phyloP scores from a whole-genome alignment of 2,113 vertebrate genomes.

The Charina bottae region DNA sequence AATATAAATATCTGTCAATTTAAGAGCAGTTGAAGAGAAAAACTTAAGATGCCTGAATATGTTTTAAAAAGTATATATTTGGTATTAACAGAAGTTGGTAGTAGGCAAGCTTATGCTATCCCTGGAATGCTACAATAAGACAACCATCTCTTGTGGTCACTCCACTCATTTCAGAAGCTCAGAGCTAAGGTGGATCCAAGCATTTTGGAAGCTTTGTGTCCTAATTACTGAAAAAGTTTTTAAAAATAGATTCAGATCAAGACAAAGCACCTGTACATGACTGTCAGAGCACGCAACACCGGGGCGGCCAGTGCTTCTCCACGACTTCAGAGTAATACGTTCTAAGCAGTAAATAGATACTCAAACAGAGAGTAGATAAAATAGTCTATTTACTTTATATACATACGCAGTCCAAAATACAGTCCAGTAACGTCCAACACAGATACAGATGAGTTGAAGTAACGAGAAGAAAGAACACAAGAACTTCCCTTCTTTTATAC shows the following conservation, averaged over 20 bases:
- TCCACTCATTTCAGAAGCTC: background rate
- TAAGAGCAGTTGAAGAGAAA: background rate
- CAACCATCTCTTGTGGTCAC: background rate
- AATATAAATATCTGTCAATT: background rate
- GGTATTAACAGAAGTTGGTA: background rate
- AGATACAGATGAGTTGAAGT: no score
- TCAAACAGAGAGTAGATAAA: no score
- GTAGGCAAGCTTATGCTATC: background rate
- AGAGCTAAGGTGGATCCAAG: background rate
- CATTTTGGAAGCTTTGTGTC: background rate
- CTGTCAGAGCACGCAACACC: no score
- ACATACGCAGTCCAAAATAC: no score
- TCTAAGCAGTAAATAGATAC: no score
- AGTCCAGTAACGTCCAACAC: no score
- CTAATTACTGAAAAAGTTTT: background rate
- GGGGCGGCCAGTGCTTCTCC: no score
- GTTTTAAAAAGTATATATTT: background rate
- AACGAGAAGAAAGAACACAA: no score
- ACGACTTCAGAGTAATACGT: no score
- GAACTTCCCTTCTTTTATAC: no score
- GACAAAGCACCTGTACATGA: background rate
- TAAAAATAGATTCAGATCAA: background rate
- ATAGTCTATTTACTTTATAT: no score
- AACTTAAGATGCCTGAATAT: background rate
- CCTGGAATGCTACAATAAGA: background rate